Evolutionary conservation across 2,888 invertebrate species (phyloP).

Genomic region (Lasioglossum morio): DNA sequence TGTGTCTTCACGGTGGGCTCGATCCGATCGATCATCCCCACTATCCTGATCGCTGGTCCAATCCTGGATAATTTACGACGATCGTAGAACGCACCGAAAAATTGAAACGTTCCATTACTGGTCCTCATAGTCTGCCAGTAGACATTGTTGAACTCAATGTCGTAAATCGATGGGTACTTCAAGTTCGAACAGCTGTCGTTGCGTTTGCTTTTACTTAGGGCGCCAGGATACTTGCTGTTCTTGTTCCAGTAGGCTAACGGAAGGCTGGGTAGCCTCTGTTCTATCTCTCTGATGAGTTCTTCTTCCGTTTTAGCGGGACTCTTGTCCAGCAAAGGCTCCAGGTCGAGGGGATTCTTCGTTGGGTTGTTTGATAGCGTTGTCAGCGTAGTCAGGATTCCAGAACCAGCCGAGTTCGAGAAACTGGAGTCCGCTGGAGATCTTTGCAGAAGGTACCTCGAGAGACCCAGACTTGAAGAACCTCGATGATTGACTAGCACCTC

Average conservation of each 20-base stretch:
- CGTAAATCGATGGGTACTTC: conserved; percentile 93
- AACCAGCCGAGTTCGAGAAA: conserved; percentile 63
- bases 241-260: conserved; percentile 95
- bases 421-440: conserved; percentile 81
- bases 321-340: conserved; percentile 87
- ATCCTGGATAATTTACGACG: conserved; percentile 91
- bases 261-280: conserved; percentile 92
- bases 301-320: conserved; percentile 89
- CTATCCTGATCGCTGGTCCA: conserved; percentile 93
- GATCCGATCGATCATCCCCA: conserved; percentile 95
- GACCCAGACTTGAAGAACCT: conserved; percentile 80
- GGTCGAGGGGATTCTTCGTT: conserved; percentile 84
- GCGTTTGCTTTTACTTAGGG: conserved; percentile 46
- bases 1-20: conserved; percentile 93
- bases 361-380: conserved; percentile 82
- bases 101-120: conserved; percentile 94
- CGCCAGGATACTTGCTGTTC: conserved; percentile 86
- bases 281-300: conserved; percentile 91
- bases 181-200: conserved; percentile 90
- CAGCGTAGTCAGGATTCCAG: conserved; percentile 61
- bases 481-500: conserved; percentile 65
- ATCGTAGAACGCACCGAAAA: conserved; percentile 96
- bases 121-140: conserved; percentile 96
- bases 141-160: conserved; percentile 96
- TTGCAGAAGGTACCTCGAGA: conserved; percentile 86